Base-by-base conservation (phyloP, 2,113 vertebrate genomes). In the Ageneiosus marmoratus region DNA sequence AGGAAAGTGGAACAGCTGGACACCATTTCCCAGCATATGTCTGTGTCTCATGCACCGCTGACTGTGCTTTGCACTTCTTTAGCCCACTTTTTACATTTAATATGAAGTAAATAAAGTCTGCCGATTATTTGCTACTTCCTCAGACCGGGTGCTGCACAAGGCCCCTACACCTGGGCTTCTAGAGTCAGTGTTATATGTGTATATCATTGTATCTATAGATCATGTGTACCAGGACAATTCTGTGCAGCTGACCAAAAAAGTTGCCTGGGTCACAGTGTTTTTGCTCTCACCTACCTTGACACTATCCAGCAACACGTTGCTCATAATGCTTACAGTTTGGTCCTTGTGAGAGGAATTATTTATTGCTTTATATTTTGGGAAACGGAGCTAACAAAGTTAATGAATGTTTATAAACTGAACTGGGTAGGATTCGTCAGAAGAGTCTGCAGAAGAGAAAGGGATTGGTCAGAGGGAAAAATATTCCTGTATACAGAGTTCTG, bases 1-100 rank as follows among this genome's bases (percentile, higher is more conserved):
- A 84, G 90, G 91, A 91, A 84, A 89, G 91, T 88, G 88, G 87
- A 93, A 93, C 93, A 94, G 93, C 92, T 94, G 94, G 91, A 94
- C 7, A 27, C 86, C 65, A 85, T 90, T 86, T 85, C 79, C 83
- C 77, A 18, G 86, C 87, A 88, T 88, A 86, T 90, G 89, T 67
- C 78, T 76, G 85, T 46, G 37, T 84, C 74, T 85, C 83, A 86
- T 56, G 86, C 86, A 77, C 77, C 58, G 53, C 79, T 80, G 80
- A 85, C 86, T 86, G 83, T 77, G 78, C 84, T 56, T 79, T 85
- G 79, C 62, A 58, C 79, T 85, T 84, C 77, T 83, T 77, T 86
- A 87, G 87, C 84, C 85, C 84, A 76, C 82, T 77, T 84, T 83
- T 83, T 79, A 80, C 84, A 88, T 90, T 87, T 32, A 18, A 62